Conservation (phyloP, 2,113 vertebrate genomes). For the Callipepla californica region DNA sequence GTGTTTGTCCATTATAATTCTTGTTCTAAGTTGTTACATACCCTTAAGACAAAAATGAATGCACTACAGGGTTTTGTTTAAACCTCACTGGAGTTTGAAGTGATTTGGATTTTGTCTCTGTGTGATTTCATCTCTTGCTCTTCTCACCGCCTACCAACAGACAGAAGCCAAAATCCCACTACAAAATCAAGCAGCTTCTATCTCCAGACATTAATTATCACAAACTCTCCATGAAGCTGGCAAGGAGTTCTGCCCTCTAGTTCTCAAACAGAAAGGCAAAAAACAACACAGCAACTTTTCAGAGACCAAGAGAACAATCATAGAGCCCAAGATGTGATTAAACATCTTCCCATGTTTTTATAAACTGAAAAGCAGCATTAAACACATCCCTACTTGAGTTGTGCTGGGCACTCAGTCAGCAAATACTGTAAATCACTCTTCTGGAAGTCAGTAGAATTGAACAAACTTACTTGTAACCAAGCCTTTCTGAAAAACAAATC, state of each 20-base stretch:
- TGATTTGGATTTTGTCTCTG: conserved; percentile 34
- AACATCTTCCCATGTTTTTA: neutral
- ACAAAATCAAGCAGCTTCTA: conserved; percentile 33
- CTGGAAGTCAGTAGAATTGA: neutral
- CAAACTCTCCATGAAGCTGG: neutral
- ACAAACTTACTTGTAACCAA: neutral
- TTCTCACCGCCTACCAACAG: neutral
- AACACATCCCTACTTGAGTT: neutral
- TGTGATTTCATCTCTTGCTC: neutral
- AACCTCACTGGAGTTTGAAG: conserved; percentile 19
- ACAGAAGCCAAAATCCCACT: neutral
- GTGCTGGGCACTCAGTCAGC: neutral
- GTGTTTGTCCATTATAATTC: conserved; percentile 36
- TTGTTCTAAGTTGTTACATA: conserved; percentile 22
- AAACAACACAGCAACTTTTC: conserved; percentile 7
- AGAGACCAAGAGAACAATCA: neutral
- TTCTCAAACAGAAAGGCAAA: neutral
- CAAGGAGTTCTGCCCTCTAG: neutral
- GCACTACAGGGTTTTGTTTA: neutral
- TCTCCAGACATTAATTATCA: conserved; percentile 36
- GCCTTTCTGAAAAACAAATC: too few relatives aligned
- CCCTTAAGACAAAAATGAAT: conserved; percentile 18
- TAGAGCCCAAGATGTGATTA: neutral
- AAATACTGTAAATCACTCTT: neutral
- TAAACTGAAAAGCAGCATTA: neutral